Evolutionary conservation across 2,888 invertebrate species (phyloP), one percentile per base, ranked within the genome.

Genomic region (Loripinus fragilis): DNA sequence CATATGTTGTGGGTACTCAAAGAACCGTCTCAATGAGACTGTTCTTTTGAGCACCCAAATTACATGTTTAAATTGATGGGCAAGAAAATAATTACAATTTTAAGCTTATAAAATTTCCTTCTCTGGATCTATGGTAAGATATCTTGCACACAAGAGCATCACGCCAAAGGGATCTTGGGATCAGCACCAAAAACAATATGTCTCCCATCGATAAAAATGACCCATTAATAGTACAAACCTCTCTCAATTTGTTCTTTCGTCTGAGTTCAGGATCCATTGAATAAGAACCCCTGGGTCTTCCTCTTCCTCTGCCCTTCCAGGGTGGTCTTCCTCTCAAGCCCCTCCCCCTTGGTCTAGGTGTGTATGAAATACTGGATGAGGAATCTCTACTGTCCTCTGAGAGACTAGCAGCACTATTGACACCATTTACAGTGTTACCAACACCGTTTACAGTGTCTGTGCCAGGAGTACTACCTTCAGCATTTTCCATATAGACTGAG

Each of bases 371-470:
- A 70, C 89, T 87, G 33, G 88, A 84, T 23, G 88, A 80, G n/a
- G 90, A 90, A 35, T 91, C 91, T 75, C 89, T 88, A 69, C 90
- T 91, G 85, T 90, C 90, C 85, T 90, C 91, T 8, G 89, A 92
- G 38, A 91, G 74, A 81, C 88, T 89, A 92, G 94, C 81, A 90
- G 94, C 83, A 76, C 86, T 88, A 74, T 84, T 87, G 42, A 84
- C 80, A 25, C 60, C 60, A 33, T 60, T 60, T 20, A 60, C 33
- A n/a, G 60, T 5, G 25, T 23, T 25, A 25, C n/a, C 15, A 10
- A 55, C 28, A 17, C 60, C 60, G 20, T 60, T 60, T 33, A 60
- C 60, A n/a, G 28, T 28, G 3, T 28, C 55, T 33, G 30, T 33
- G 33, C 12, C 20, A 33, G 60, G 33, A 12, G 60, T 60, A 25